Conservation (phyloP, 2,888 invertebrate species). For the Cryptosula pallasiana region DNA sequence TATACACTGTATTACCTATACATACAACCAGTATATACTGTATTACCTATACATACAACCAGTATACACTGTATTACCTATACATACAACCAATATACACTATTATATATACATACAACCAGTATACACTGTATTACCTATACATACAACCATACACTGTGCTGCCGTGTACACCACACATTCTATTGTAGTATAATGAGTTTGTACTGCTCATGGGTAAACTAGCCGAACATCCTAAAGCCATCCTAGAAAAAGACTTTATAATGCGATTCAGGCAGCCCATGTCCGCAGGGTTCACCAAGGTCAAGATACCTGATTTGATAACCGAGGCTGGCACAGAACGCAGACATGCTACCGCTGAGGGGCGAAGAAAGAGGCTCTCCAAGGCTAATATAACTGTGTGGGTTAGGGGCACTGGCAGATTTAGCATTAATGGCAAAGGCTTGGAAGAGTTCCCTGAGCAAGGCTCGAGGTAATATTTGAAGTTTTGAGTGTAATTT, state of each 20-base stretch:
- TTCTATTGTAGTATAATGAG: constrained; percentile 60
- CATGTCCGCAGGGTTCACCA: constrained; percentile 52
- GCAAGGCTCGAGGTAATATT: constrained; percentile 62
- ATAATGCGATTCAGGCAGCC: constrained; percentile 67
- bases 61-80: too few relatives aligned
- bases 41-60: too few relatives aligned
- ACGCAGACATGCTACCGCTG: neutral
- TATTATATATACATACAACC: too few relatives aligned
- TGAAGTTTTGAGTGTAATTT: constrained; percentile 57
- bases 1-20: too few relatives aligned
- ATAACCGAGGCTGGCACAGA: neutral
- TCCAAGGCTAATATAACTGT: constrained; percentile 70
- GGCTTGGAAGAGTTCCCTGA: constrained; percentile 70
- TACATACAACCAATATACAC: too few relatives aligned
- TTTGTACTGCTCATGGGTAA: constrained; percentile 70
- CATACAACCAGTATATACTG: too few relatives aligned
- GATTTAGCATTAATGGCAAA: constrained; percentile 72
- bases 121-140: too few relatives aligned
- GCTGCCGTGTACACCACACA: too few relatives aligned
- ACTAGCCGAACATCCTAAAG: constrained; percentile 66
- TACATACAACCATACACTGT: too few relatives aligned
- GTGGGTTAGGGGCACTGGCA: constrained; percentile 74
- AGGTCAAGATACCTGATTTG: neutral
- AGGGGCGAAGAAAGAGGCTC: neutral
- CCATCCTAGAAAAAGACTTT: constrained; percentile 67